Conservation (phyloP, 2,113 vertebrate genomes). For the Cyprinodon brontotheroides region DNA sequence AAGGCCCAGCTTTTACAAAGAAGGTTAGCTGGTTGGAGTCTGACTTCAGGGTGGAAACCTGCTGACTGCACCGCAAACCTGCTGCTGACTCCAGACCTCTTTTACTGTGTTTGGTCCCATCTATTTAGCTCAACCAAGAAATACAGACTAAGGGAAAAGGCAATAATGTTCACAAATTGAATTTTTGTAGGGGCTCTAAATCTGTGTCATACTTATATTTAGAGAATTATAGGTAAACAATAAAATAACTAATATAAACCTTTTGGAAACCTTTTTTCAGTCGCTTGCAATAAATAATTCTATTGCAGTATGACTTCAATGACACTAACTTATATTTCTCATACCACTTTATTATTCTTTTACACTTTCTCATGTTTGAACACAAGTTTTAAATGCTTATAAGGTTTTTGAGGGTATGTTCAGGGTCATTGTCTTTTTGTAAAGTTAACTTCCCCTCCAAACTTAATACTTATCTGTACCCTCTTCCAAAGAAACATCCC, state of each 20-base stretch:
- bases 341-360: neutral
- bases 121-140: constrained; percentile 52
- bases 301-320: neutral
- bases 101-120: constrained; percentile 43
- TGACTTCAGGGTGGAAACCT: constrained; percentile 49
- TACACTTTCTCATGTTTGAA: neutral
- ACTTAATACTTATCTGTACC: neutral
- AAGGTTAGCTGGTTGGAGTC: constrained; percentile 55
- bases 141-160: constrained; percentile 11
- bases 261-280: neutral
- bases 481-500: neutral
- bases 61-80: constrained; percentile 58
- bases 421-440: too few species aligned
- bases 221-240: neutral
- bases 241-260: neutral
- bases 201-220: neutral
- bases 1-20: constrained; percentile 40
- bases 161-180: neutral
- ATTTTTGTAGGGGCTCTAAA: neutral
- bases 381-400: neutral
- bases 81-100: constrained; percentile 68
- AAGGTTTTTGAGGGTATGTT: too few species aligned
- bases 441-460: neutral
- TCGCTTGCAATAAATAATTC: neutral
- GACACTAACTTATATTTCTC: neutral